phyloP scores from a whole-genome alignment of 2,888 invertebrate genomes.

The Drosophila sordidapex region DNA sequence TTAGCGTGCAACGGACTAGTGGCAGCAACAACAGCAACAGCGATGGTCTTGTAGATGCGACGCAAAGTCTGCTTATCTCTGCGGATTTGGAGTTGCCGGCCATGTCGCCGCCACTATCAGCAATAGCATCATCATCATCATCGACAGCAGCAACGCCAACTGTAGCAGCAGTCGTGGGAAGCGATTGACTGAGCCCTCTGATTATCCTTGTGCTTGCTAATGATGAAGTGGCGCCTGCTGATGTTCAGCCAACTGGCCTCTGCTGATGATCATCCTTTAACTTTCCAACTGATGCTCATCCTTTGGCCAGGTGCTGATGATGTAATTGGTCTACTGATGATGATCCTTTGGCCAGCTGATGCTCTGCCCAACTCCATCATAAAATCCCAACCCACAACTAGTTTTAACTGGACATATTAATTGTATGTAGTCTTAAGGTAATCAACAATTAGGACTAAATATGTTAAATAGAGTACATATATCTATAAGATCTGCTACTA shows the following conservation, averaged over 20 bases:
- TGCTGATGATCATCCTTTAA: neutral
- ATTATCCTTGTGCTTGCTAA: neutral
- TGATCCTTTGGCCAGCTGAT: neutral
- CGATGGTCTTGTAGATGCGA: conserved; percentile 17
- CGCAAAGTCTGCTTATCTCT: neutral
- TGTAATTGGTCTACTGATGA: neutral
- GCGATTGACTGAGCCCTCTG: conserved; percentile 44
- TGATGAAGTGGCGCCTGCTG: neutral
- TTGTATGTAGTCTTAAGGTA: conserved; percentile 17
- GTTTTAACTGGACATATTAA: conserved; percentile 26
- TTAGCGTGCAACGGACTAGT: conserved; percentile 76
- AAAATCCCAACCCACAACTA: conserved; percentile 6
- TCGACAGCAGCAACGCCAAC: conserved; percentile 45
- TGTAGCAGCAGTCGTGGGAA: conserved; percentile 50
- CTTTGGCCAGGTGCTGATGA: neutral
- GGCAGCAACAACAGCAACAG: conserved; percentile 21
- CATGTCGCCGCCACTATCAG: conserved; percentile 3
- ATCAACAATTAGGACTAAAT: conserved; percentile 31
- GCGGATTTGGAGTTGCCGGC: conserved; percentile 11
- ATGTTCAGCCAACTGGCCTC: neutral
- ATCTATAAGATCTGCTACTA: conserved; percentile 25
- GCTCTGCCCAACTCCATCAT: neutral
- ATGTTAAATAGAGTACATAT: conserved; percentile 11
- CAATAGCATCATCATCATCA: conserved; percentile 3
- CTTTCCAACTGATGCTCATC: neutral